phyloP scores from a whole-genome alignment of 2,888 invertebrate genomes.

The Drosophila mayaguana region DNA sequence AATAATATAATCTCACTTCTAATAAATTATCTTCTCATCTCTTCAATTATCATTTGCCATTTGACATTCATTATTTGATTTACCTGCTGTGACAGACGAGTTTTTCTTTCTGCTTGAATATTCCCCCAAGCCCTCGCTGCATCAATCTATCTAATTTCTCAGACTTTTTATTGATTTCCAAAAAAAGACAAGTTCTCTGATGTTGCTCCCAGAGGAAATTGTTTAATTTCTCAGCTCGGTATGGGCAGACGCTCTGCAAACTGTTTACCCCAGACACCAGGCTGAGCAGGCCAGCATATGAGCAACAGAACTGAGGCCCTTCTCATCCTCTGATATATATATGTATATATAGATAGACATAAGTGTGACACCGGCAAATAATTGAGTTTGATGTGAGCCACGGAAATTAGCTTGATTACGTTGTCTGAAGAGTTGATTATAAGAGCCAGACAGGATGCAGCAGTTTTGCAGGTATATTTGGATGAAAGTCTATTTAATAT shows the following conservation, averaged over 20 bases:
- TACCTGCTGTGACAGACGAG: constrained; percentile 4
- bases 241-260: neutral
- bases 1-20: neutral
- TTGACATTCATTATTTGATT: constrained; percentile 23
- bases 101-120: neutral
- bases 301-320: neutral
- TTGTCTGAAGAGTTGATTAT: constrained; percentile 35
- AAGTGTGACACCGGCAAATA: neutral
- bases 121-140: neutral
- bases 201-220: constrained; percentile 33
- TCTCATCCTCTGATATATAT: neutral
- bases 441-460: constrained; percentile 26
- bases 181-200: constrained; percentile 15
- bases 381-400: constrained; percentile 18
- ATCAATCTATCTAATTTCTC: constrained; percentile 1
- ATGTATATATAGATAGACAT: constrained; percentile 1
- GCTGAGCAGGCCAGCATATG: constrained; percentile 16
- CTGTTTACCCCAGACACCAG: constrained; percentile 7
- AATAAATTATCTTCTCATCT: neutral
- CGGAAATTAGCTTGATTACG: constrained; percentile 55
- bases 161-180: constrained; percentile 27
- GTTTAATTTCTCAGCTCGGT: constrained; percentile 33
- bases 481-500: constrained; percentile 4
- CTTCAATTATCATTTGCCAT: constrained; percentile 6
- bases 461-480: constrained; percentile 1